These are phyloP conservation scores for Aurelia aurita complex sp. Pacific DNA, from an alignment of 30 jellyfish, hydroid and myxozoan genomes.

Conservation along the genomic window DNA sequence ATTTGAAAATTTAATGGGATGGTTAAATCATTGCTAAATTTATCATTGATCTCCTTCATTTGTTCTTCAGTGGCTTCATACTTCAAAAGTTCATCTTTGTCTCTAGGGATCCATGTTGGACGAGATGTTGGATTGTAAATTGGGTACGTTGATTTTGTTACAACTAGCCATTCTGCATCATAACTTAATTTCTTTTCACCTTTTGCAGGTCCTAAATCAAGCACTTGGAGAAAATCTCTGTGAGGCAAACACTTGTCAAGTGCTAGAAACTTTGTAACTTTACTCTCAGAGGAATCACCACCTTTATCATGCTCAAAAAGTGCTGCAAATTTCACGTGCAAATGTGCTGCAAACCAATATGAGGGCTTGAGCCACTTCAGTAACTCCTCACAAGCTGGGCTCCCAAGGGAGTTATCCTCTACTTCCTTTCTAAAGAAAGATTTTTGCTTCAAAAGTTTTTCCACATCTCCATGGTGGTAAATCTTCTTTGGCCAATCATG, in stretches of 20 bases:
- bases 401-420: constrained; percentile 78
- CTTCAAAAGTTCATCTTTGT: constrained; percentile 23
- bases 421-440: constrained; percentile 78
- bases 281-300: constrained; percentile 3
- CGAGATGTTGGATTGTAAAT: constrained; percentile 65
- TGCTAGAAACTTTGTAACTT: constrained; percentile 79
- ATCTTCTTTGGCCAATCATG: constrained; percentile 99
- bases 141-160: constrained; percentile 49
- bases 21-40: constrained; percentile 21
- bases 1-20: constrained; percentile 52
- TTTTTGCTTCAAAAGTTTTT: constrained; percentile 65
- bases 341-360: constrained; percentile 95
- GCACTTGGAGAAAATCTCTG: constrained; percentile 78
- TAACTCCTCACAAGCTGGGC: constrained; percentile 85
- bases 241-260: constrained; percentile 93
- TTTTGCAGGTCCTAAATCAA: constrained; percentile 70
- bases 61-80: constrained; percentile 23
- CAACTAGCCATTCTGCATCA: constrained; percentile 88
- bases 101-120: constrained; percentile 65
- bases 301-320: constrained; percentile 66
- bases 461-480: constrained; percentile 83
- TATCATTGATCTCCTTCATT: constrained; percentile 8
- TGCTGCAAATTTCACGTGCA: constrained; percentile 96
- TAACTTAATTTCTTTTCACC: constrained; percentile 55
- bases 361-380: constrained; percentile 76